Evolutionary conservation across 2,797 vertebrate genomes (phyloP), one percentile per base, ranked within the genome.

Genomic region (Moxostoma hubbsi): DNA sequence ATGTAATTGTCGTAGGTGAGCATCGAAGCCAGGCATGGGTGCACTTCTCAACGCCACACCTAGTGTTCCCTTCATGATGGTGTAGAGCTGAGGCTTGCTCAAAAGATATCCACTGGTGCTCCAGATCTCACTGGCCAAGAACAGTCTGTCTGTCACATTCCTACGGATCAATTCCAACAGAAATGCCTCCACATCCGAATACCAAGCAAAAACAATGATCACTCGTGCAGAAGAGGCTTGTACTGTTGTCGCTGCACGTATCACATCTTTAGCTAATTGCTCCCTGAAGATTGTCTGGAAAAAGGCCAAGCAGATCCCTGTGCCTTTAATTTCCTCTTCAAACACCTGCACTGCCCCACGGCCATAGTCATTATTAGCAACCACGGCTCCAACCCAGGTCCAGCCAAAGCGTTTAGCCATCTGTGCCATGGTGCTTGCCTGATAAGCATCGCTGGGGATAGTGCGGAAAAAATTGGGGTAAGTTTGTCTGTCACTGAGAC

Each of bases 101-200:
- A 93, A 81, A 18, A 94, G 89, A 55, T 85, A 73, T 0, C 47
- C 54, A 24, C 90, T 93, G 11, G 92, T 93, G 85, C 93, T 94
- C 92, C 93, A 94, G 18, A 92, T 89, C 64, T 94, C 93, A 64
- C 93, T 94, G 82, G 92, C 93, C 43, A 94, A 77, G 77, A 93
- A 94, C 78, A 92, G 90, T 36, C 90, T 88, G 10, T 69, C 83
- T 2, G 91, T 93, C 46, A 95, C 91, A 67, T 94, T 93, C 46
- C 86, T 83, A 2, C 85, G 80, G 9, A 51, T 77, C 0, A 94
- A 86, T 76, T 94, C 89, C 46, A 86, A 65, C 43, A 93, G 90
- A 58, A 95, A 83, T 7, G 86, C 82, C 18, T 85, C 89, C 13
- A 90, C 90, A 47, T 93, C 90, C 7, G 86, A 86, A 62, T 93